Evolutionary conservation across 1,140 invertebrate species (phyloP), one percentile per base, ranked within the genome.

Genomic region (Popillia japonica): DNA sequence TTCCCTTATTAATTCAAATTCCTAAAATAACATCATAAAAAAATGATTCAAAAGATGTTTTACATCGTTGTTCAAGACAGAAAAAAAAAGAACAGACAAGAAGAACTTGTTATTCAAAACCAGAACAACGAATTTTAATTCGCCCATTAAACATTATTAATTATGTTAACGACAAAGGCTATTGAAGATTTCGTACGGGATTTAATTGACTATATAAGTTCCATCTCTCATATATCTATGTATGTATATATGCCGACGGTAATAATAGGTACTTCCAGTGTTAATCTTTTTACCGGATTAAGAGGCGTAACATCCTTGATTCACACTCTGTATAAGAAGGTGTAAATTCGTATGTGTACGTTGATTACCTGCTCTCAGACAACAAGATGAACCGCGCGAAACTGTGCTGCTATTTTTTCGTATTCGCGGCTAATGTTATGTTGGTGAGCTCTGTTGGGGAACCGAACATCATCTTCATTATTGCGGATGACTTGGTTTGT

Each of bases 401-500:
- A n/a, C 8, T 74, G 41, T 74, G 34, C 40, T 74, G 41, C 40
- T 22, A 14, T 77, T 59, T 61, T 61, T 61, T 23, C 17, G 2
- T 77, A 27, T 9, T 77, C n/a, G 40, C 55, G 0, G 75, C 10
- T n/a, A 55, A 27, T 23, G 9, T 77, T 3, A 0, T 34, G 11
- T 11, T 48, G 0, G 55, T 77, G 23, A 77, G 27, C 14, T 11
- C 14, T 9, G 61, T 34, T 55, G 77, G 34, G 11, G 27, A 48
- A 40, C 77, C 77, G n/a, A 27, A 78, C 40, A 78, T 78, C 48
- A 61, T 78, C 72, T 34, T 78, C 59, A 78, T 78, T 74, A 40
- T 78, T 6, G 77, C 77, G 0, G 77, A 78, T 78, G 77, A 78
- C 72, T 41, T 78, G 41, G 77, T 78, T 74, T 44, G 77, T 74